phyloP scores from a whole-genome alignment of 2,113 vertebrate species.

The Aptenodytes patagonicus region DNA sequence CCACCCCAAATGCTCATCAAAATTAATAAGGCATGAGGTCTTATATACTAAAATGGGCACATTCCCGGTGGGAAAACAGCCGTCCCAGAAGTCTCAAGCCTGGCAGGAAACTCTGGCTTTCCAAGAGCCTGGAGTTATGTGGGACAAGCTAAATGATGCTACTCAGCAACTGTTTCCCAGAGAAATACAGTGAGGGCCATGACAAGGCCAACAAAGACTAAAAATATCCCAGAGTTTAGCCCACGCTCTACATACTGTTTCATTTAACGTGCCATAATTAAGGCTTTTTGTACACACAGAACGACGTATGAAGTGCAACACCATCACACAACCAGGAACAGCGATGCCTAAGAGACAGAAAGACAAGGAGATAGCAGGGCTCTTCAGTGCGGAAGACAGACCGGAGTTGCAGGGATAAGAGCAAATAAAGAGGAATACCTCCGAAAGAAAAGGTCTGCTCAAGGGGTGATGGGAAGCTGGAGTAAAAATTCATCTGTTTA shows the following conservation, averaged over 20 bases:
- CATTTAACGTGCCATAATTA: neutral
- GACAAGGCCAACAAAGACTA: constrained; percentile 44
- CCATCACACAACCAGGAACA: neutral
- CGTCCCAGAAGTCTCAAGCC: constrained; percentile 22
- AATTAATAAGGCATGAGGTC: constrained; percentile 37
- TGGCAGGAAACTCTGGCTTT: constrained; percentile 57
- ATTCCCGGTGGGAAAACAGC: constrained; percentile 52
- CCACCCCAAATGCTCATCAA: neutral
- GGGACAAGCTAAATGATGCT: constrained; percentile 45
- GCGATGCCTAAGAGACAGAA: neutral
- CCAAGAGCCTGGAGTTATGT: constrained; percentile 34
- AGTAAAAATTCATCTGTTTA: neutral
- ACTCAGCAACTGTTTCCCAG: constrained; percentile 63
- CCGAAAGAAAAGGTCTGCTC: neutral
- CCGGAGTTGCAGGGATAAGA: neutral
- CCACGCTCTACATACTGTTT: neutral
- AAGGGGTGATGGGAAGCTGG: neutral
- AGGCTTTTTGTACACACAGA: neutral
- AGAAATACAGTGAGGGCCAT: constrained; percentile 38
- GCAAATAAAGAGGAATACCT: neutral
- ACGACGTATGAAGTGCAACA: neutral
- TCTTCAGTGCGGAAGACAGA: neutral
- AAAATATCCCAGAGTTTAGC: constrained; percentile 42
- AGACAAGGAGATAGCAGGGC: neutral
- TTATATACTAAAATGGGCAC: constrained; percentile 21